Conservation (phyloP, 2,797 vertebrate species). For the Todus mexicanus region DNA sequence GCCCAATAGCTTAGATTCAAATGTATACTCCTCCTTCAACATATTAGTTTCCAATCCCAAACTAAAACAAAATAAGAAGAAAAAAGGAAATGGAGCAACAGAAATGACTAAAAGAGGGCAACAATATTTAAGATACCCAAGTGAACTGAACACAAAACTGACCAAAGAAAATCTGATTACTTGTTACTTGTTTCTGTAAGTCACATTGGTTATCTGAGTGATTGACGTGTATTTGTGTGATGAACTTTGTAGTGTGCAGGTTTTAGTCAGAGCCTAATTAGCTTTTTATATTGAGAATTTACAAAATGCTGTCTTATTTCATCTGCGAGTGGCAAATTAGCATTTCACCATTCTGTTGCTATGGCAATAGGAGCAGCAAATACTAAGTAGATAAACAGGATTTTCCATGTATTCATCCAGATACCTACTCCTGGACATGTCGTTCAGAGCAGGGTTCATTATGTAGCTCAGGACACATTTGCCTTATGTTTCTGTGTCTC, state of each 20-base stretch:
- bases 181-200: neutral
- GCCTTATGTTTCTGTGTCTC: neutral
- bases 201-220: no score
- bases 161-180: neutral
- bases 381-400: neutral
- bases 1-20: neutral
- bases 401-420: neutral
- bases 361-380: neutral
- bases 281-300: neutral
- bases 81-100: neutral
- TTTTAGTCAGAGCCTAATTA: neutral
- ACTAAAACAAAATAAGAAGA: neutral
- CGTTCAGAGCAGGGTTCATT: neutral
- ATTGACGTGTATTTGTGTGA: neutral
- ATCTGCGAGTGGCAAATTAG: neutral
- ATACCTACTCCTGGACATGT: neutral
- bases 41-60: neutral
- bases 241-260: neutral
- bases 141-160: neutral
- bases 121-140: neutral
- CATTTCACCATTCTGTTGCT: neutral
- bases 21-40: neutral
- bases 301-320: neutral
- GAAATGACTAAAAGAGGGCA: neutral
- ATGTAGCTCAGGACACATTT: neutral